Conservation (phyloP, 2,797 vertebrate species). For the Rhadinocentrus ornatus region DNA sequence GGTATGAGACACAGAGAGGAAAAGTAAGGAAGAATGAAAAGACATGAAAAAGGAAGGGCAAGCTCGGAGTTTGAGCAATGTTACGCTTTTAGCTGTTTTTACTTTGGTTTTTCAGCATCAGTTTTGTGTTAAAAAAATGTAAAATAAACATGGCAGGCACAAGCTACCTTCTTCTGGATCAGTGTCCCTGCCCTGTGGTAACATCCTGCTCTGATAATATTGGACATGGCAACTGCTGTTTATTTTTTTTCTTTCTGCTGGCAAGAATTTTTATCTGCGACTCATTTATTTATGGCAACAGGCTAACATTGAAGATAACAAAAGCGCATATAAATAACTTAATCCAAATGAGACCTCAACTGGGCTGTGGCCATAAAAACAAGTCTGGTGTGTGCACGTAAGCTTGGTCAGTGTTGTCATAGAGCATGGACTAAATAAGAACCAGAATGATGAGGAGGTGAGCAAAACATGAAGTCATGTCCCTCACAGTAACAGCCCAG, state of each 20-base stretch:
- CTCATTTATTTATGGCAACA: constrained; percentile 50
- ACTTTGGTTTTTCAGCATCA: not conserved
- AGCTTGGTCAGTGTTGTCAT: constrained; percentile 45
- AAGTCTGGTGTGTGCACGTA: constrained; percentile 12
- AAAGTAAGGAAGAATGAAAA: not conserved
- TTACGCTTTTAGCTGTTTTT: not conserved
- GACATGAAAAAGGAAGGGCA: not conserved
- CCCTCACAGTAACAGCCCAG: constrained; percentile 65
- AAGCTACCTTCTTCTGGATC: constrained; percentile 1
- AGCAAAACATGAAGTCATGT: constrained; percentile 69
- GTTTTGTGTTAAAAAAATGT: constrained; percentile 8
- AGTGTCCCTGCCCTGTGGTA: constrained; percentile 13
- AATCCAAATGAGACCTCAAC: constrained; percentile 27
- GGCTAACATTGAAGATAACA: constrained; percentile 26
- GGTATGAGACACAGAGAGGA: not conserved
- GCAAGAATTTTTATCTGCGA: constrained; percentile 24
- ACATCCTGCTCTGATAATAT: constrained; percentile 24
- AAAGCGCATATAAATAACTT: constrained; percentile 45
- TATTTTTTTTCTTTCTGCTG: constrained; percentile 8
- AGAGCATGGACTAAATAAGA: constrained; percentile 51
- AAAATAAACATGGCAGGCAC: constrained; percentile 1
- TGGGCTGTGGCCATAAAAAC: constrained; percentile 33
- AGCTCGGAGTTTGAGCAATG: not conserved
- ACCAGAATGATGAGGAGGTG: constrained; percentile 51
- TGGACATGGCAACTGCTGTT: constrained; percentile 26